A percentile compares a stretch with the other conserved stretches of the same genome.
Conservation (phyloP, 2,797 vertebrate genomes). For the Neoniphon sammara region DNA sequence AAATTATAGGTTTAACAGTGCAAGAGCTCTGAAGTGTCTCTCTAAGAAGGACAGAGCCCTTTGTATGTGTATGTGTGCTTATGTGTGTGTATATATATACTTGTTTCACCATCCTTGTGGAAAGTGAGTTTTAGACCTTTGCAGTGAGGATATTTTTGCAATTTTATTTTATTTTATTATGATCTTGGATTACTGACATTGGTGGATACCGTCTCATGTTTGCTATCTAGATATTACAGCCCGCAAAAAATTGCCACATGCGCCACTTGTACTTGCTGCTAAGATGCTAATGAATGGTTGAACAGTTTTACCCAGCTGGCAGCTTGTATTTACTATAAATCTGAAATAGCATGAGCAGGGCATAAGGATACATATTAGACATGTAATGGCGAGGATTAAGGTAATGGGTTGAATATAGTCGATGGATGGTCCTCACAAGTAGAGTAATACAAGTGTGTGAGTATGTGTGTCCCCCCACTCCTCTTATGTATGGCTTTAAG, state of each 20-base stretch:
- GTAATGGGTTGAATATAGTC: conserved; percentile 20
- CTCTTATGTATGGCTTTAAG: conserved; percentile 20
- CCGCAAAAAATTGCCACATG: too few species aligned
- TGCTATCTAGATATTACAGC: background rate
- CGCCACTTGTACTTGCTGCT: too few species aligned
- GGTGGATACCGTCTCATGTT: background rate
- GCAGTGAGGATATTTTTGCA: too few species aligned
- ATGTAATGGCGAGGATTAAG: conserved; percentile 30
- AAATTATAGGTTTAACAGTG: background rate
- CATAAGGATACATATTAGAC: conserved; percentile 22
- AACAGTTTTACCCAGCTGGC: background rate
- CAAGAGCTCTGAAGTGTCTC: background rate
- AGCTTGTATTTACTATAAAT: conserved; percentile 18
- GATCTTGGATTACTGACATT: background rate
- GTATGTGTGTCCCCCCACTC: background rate
- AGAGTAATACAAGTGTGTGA: conserved; percentile 13
- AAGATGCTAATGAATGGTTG: conserved; percentile 14
- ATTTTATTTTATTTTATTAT: background rate
- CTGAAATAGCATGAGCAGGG: conserved; percentile 27
- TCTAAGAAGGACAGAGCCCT: background rate
- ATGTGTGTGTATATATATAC: background rate
- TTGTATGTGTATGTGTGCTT: background rate
- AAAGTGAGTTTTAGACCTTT: too few species aligned
- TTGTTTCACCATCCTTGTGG: background rate
- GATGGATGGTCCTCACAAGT: conserved; percentile 30